Base-by-base conservation (phyloP, 1,140 invertebrate genomes). In the Drosophila repleta region DNA sequence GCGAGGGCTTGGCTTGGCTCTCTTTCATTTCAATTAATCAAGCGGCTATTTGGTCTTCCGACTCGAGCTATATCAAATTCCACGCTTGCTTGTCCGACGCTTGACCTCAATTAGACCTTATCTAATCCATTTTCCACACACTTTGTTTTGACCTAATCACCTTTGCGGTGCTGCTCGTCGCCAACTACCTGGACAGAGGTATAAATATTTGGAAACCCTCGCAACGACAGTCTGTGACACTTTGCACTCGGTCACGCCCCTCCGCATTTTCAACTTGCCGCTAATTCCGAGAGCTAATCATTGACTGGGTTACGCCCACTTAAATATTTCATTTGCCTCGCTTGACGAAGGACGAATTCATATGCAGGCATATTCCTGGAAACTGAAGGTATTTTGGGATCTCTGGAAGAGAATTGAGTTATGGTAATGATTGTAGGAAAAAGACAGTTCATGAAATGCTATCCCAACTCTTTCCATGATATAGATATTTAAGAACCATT, bases 51-150 rank as follows among this genome's bases (percentile, higher is more conserved):
- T 41, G 10, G 32, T 52, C 66, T 37, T 41, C 48, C 57, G 62
- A 55, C 68, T 37, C 11, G 26, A 10, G 21, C 24, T 39, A 17
- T 35, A 29, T 45, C 32, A 61, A 46, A 48, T 61, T 66, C 41
- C 70, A 61, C 56, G 48, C 29, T 55, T 55, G 20, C 35, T 61
- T 57, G 52, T 52, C 68, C 35, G 4, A 43, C 76, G 77, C 52
- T 85, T 88, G 82, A 85, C 82, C 82, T 82, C 83, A 78, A 85
- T 85, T 85, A 87, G 74, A 61, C 51, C 82, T 20, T 49, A 65
- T 58, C 82, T 78, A 85, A 85, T 85, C 63, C 82, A 55, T 66
- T 76, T 82, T 78, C 52, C 78, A 78, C 75, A 66, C 72, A 53
- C 67, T 71, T 62, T 75, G 69, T 74, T 71, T 55, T 77, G 62